Conservation (phyloP, 2,113 vertebrate species). For the Trichechus manatus region DNA sequence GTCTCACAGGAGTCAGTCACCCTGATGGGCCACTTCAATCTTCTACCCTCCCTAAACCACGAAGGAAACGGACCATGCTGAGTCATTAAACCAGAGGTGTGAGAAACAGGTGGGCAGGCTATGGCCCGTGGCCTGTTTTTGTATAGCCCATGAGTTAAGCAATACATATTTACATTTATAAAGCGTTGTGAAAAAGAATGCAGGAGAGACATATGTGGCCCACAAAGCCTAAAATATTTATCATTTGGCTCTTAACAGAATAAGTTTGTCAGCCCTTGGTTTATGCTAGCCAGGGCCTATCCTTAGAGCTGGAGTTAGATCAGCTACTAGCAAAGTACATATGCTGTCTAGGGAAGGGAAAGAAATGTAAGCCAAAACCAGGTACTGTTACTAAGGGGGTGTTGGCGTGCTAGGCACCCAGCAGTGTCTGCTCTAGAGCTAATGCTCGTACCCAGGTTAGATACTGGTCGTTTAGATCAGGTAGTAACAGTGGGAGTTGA, state of each 20-base stretch:
- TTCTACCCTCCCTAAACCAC: background rate
- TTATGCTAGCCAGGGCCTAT: background rate
- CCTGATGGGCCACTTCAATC: background rate
- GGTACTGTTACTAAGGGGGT: rapidly evolving
- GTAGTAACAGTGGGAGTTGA: too few relatives aligned
- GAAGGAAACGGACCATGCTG: background rate
- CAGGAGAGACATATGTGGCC: background rate
- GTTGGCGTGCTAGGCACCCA: too few relatives aligned
- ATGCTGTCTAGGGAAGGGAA: too few relatives aligned
- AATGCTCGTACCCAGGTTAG: rapidly evolving
- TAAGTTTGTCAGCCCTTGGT: rapidly evolving
- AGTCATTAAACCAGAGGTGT: too few relatives aligned
- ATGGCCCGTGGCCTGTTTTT: background rate
- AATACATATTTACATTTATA: background rate
- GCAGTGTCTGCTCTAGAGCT: too few relatives aligned
- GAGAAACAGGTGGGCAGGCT: rapidly evolving
- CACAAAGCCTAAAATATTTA: background rate
- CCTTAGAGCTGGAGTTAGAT: background rate
- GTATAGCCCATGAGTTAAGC: too few relatives aligned
- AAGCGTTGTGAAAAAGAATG: background rate
- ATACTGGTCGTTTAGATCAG: rapidly evolving
- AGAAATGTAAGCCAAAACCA: background rate
- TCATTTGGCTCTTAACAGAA: background rate
- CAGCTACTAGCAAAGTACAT: background rate
- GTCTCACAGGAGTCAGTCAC: background rate